Conservation (phyloP, 2,113 vertebrate species). For the Euleptes europaea region DNA sequence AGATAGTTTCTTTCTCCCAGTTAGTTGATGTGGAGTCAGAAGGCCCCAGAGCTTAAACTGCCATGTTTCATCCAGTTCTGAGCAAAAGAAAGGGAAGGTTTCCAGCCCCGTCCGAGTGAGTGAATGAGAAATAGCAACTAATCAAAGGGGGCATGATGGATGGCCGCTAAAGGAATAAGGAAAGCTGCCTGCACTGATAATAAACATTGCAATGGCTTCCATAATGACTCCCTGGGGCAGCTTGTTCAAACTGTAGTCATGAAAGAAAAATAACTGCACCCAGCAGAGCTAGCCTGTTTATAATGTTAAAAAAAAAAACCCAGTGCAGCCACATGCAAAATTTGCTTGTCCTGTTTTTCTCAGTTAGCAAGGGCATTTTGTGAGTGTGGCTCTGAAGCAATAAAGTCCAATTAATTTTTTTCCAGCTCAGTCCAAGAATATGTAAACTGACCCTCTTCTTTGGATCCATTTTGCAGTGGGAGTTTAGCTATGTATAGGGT, state of each 20-base stretch:
- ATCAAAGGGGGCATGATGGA: constrained; percentile 19
- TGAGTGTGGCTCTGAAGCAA: fast-evolving
- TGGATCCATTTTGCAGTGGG: neutral
- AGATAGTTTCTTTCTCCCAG: neutral
- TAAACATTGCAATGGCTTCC: constrained; percentile 44
- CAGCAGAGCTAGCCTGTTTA: constrained; percentile 24
- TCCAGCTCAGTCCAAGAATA: neutral
- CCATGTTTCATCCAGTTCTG: neutral
- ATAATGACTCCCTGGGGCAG: constrained; percentile 37
- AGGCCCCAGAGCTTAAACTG: neutral
- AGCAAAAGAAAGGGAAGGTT: neutral
- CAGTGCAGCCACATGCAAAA: neutral
- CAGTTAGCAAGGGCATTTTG: neutral
- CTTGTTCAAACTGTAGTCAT: neutral
- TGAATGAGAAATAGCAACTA: constrained; percentile 23
- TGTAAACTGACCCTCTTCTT: neutral
- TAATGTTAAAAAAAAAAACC: neutral
- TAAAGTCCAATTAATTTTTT: neutral
- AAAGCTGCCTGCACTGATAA: constrained; percentile 20
- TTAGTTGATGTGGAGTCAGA: neutral
- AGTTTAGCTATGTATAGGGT: too few relatives aligned
- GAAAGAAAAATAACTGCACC: constrained; percentile 38
- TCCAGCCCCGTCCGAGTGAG: constrained; percentile 17
- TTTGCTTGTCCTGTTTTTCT: neutral
- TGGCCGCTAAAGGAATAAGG: constrained; percentile 32